These are phyloP conservation scores for Pheosia gnoma DNA, from an alignment of 2,888 invertebrate species.

Conservation along the genomic window DNA sequence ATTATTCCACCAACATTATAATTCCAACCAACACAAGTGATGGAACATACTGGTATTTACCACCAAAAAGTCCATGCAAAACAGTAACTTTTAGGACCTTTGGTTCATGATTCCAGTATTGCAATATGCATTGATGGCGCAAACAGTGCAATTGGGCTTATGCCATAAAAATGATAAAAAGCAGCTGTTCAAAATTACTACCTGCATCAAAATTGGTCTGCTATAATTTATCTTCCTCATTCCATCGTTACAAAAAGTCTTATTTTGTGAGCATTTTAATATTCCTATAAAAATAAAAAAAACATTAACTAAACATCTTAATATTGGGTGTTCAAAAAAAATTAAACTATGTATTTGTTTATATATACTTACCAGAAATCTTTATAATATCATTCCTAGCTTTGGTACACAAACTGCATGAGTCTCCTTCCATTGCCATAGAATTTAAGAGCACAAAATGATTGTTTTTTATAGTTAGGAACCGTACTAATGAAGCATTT, in stretches of 20 bases:
- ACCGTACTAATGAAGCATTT: conserved; percentile 89
- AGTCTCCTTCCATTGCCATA: conserved; percentile 98
- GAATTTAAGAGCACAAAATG: conserved; percentile 97
- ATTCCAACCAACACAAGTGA: too few species aligned
- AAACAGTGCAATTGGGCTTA: too few species aligned
- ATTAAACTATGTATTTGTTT: too few species aligned
- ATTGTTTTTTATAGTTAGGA: conserved; percentile 88
- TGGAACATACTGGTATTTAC: too few species aligned
- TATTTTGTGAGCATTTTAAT: conserved; percentile 57
- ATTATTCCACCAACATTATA: too few species aligned
- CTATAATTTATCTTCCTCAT: conserved; percentile 84
- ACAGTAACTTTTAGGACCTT: too few species aligned
- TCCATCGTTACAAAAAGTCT: conserved; percentile 52
- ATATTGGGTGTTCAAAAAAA: too few species aligned
- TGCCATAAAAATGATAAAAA: too few species aligned
- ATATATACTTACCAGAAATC: conserved; percentile 82
- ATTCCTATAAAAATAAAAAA: conserved; percentile 49
- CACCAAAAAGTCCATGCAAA: too few species aligned
- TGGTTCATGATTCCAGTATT: too few species aligned
- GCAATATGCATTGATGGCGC: too few species aligned
- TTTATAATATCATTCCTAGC: conserved; percentile 87
- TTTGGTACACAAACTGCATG: conserved; percentile 92
- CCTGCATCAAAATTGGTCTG: conserved; percentile 92
- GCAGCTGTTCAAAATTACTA: conserved; percentile 45
- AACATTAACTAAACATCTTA: not conserved